These are phyloP conservation scores for Sardinella longiceps DNA, from an alignment of 2,797 vertebrate genomes.

Conservation along the genomic window DNA sequence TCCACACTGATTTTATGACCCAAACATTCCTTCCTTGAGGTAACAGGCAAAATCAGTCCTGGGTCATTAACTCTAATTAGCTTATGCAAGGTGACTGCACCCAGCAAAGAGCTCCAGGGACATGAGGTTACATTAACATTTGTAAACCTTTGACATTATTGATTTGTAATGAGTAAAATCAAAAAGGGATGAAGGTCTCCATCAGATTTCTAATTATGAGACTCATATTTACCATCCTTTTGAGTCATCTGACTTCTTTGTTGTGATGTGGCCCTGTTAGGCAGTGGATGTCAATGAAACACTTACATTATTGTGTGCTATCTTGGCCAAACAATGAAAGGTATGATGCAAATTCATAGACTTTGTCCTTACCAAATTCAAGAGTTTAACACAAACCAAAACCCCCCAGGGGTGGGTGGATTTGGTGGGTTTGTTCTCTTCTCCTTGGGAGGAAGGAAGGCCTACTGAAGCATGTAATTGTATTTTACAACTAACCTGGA, in stretches of 20 bases:
- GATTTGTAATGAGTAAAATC: too few relatives aligned
- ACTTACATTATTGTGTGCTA: not conserved
- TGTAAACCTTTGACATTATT: too few relatives aligned
- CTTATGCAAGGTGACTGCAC: not conserved
- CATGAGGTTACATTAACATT: too few relatives aligned
- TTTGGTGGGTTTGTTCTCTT: not conserved
- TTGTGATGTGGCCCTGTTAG: not conserved
- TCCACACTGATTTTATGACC: slow-evolving; percentile 11
- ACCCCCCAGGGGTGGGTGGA: too few relatives aligned
- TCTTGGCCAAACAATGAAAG: not conserved
- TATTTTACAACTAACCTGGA: slow-evolving; percentile 3
- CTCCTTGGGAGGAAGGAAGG: not conserved
- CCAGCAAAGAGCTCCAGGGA: not conserved
- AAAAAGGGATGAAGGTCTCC: too few relatives aligned
- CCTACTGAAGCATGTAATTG: not conserved
- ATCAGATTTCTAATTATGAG: too few relatives aligned
- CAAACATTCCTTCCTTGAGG: not conserved
- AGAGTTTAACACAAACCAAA: not conserved
- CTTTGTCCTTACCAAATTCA: not conserved
- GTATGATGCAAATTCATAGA: not conserved
- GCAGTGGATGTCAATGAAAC: not conserved
- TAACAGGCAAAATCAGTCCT: not conserved
- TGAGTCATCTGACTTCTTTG: not conserved
- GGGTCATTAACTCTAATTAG: not conserved
- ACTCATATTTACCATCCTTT: too few relatives aligned